Evolutionary conservation across 1,140 invertebrate species (phyloP).

Genomic region (Vollenhovia emeryi): DNA sequence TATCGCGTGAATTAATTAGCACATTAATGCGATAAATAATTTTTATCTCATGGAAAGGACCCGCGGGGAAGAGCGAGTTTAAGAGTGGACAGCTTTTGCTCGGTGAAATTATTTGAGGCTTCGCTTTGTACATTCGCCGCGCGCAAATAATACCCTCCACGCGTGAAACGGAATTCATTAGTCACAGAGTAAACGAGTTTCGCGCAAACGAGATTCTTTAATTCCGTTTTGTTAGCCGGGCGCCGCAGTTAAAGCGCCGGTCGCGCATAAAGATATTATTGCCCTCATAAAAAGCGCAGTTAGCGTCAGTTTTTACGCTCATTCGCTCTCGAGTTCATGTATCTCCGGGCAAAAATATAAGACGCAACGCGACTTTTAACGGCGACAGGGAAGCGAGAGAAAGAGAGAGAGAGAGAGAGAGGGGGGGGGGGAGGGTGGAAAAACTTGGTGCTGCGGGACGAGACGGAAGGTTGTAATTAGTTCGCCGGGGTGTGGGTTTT

Average conservation of each 20-base stretch:
- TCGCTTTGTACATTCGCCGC: constrained; percentile 13
- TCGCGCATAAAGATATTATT: constrained; percentile 57
- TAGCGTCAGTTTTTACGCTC: constrained; percentile 41
- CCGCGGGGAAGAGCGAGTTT: not conserved
- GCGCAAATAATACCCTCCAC: constrained; percentile 14
- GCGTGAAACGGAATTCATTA: constrained; percentile 57
- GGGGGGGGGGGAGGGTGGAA: too few relatives aligned
- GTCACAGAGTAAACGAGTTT: constrained; percentile 52
- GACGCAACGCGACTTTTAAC: constrained; percentile 24
- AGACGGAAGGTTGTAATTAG: constrained; percentile 21
- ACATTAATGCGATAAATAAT: not conserved
- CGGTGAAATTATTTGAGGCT: constrained; percentile 13
- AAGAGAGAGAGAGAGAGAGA: too few relatives aligned
- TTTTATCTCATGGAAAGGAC: constrained; percentile 7
- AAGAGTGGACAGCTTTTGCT: not conserved
- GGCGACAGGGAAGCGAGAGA: not conserved
- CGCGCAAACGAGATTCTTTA: constrained; percentile 53
- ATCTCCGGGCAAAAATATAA: constrained; percentile 41
- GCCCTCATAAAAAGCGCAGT: constrained; percentile 31
- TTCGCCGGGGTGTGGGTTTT: not conserved
- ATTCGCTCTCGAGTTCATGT: constrained; percentile 40
- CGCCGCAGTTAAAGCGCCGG: constrained; percentile 36
- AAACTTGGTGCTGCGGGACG: not conserved
- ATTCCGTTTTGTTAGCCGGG: constrained; percentile 37
- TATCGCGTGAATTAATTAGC: not conserved